Evolutionary conservation across 2,797 vertebrate species (phyloP).

Genomic region (Pseudotriccus pelzelni): DNA sequence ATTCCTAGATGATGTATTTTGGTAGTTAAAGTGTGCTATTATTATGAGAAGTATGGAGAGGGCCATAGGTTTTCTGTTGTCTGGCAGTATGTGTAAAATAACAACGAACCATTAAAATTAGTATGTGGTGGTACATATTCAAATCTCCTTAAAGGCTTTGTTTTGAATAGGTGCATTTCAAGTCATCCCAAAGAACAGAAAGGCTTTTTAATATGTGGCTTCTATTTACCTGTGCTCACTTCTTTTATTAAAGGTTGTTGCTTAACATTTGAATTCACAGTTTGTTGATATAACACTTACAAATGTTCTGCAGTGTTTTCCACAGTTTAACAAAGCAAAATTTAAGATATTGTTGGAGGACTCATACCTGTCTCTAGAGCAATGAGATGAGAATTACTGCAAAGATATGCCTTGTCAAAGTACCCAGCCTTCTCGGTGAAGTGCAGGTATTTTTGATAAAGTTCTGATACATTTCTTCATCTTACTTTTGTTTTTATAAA

Average conservation of each 20-base stretch:
- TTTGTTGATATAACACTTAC: not conserved
- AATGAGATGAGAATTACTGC: slow-evolving; percentile 53
- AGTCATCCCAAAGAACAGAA: not conserved
- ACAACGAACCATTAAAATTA: not conserved
- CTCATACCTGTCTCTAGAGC: slow-evolving; percentile 37
- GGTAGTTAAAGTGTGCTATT: not conserved
- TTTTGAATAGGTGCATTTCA: not conserved
- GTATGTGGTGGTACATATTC: not conserved
- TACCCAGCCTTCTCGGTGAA: slow-evolving; percentile 28
- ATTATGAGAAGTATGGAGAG: not conserved
- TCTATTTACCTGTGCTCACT: not conserved
- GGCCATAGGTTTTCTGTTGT: not conserved
- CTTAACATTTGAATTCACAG: not conserved
- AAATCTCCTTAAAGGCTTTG: not conserved
- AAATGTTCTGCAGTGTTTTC: not conserved
- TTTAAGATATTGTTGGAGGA: slow-evolving; percentile 4
- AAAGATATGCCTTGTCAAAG: slow-evolving; percentile 13
- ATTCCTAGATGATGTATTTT: not conserved
- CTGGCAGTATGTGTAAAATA: not conserved
- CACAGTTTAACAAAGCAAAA: not conserved
- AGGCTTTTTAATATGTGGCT: not conserved
- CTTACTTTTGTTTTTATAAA: slow-evolving; percentile 67
- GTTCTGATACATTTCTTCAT: not conserved
- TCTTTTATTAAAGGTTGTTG: not conserved
- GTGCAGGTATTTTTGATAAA: slow-evolving; percentile 33